These are phyloP conservation scores for Zhuqinia jingwanae DNA, from an alignment of 2,888 invertebrate species.

Conservation along the genomic window DNA sequence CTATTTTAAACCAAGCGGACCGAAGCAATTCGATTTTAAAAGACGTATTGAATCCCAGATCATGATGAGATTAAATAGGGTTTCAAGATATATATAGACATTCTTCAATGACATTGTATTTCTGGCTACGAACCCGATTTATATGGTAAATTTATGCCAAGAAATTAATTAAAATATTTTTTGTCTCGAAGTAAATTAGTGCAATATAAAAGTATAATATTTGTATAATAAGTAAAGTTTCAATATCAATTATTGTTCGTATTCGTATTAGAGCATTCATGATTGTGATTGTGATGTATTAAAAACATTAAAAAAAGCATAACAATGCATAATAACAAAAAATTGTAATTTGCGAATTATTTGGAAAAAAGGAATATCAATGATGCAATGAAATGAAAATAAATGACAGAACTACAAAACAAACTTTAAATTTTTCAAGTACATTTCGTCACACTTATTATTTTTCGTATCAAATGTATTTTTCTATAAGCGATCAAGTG, in stretches of 20 bases:
- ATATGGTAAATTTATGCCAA: neutral
- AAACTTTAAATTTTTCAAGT: conserved; percentile 18
- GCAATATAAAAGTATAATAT: conserved; percentile 33
- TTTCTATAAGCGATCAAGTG: conserved; percentile 64
- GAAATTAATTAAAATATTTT: neutral
- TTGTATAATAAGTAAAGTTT: neutral
- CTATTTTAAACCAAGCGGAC: conserved; percentile 78
- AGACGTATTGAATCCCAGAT: conserved; percentile 83
- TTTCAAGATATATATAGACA: neutral
- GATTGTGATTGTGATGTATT: conserved; percentile 13
- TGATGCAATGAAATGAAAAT: conserved; percentile 45
- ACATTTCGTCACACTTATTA: conserved; percentile 42
- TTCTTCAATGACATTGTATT: conserved; percentile 41
- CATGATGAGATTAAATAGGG: conserved; percentile 57
- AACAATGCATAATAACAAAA: neutral
- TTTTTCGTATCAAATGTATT: conserved; percentile 71
- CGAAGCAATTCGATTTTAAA: conserved; percentile 84
- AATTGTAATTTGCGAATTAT: conserved; percentile 1
- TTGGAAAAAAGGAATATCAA: neutral
- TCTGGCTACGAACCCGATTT: neutral
- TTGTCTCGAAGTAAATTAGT: conserved; percentile 13
- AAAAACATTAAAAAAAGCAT: too few relatives aligned
- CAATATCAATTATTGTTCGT: conserved; percentile 3
- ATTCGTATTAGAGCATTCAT: conserved; percentile 7
- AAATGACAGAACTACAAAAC: conserved; percentile 37